Evolutionary conservation across 2,888 invertebrate species (phyloP), one percentile per base, ranked within the genome.

Genomic region (Frankliniella fusca): DNA sequence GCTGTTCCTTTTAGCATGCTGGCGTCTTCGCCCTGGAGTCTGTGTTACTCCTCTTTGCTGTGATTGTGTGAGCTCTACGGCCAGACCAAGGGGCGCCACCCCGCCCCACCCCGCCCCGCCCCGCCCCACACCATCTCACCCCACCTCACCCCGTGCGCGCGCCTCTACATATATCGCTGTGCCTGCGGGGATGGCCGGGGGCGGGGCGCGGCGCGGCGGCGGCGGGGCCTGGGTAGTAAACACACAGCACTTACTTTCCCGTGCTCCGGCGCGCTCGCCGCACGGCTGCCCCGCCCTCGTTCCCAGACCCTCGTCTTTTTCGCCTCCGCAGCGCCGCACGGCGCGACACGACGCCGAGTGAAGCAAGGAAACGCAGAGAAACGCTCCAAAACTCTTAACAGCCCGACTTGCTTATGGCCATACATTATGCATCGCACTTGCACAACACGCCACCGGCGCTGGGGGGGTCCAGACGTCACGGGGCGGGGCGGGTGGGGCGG

Each of bases 401-500:
- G 38, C 54, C 15, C 12, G 18, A 15, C 15, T 20, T 54, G 54
- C 54, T 54, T 54, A 76, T 27, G 70, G 70, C 70, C 70, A 76
- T 76, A 27, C 70, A 76, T 76, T 27, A 76, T 76, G 70, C 70
- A 76, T 76, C 27, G 70, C 70, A 76, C 70, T 76, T 76, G 27
- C 70, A 76, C 70, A 23, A 76, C 70, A 23, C 27, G 70, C 70
- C 70, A 70, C 23, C 11, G 70, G 70, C 23, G 23, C 23, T 10
- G 70, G 11, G 23, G 70, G 38, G 38, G 38, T 20, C 54, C 54
- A 54, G 15, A 15, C 20, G 54, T 20, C 54, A 54, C 18, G 20
- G 54, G 54, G 12, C 10, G 54, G 54, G 54, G 54, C 54, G 54
- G n/a, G n/a, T n/a, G n/a, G n/a, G n/a, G n/a, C n/a, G n/a, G n/a